These are phyloP conservation scores for Pantelozetes paolii DNA, from an alignment of 2,888 invertebrate genomes.

Conservation along the genomic window DNA sequence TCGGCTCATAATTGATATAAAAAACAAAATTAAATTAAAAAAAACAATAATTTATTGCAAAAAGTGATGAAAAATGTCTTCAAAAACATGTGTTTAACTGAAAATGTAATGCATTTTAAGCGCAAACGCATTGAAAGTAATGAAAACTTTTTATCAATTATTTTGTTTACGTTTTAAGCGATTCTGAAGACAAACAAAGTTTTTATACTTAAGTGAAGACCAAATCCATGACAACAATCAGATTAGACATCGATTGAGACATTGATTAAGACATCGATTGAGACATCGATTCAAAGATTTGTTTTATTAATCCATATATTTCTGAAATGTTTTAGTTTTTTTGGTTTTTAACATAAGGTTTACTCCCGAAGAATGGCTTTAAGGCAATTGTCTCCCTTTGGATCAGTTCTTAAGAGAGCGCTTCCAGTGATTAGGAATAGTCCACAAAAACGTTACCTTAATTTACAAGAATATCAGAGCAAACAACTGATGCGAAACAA, in stretches of 20 bases:
- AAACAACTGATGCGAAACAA: constrained; percentile 81
- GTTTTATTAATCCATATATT: neutral
- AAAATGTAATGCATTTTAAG: neutral
- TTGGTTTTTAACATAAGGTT: no score
- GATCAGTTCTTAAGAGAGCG: neutral
- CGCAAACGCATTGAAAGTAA: constrained; percentile 16
- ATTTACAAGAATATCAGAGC: constrained; percentile 94
- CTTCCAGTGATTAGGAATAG: constrained; percentile 15
- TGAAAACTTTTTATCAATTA: neutral
- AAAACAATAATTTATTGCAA: no score
- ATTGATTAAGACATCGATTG: no score
- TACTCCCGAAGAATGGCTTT: constrained; percentile 13
- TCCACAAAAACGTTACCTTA: constrained; percentile 62
- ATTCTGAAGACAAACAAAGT: neutral
- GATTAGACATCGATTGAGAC: neutral
- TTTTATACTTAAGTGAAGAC: neutral
- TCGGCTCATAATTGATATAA: neutral
- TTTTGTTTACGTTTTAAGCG: neutral
- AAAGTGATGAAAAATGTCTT: neutral
- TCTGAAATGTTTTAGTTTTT: neutral
- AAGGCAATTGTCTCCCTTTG: neutral
- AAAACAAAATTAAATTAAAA: neutral
- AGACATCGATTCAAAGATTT: neutral
- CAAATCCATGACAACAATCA: constrained; percentile 33
- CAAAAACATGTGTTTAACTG: constrained; percentile 30